These are phyloP conservation scores for Calephelis nemesis DNA, from an alignment of 1,140 invertebrate species.

Conservation along the genomic window DNA sequence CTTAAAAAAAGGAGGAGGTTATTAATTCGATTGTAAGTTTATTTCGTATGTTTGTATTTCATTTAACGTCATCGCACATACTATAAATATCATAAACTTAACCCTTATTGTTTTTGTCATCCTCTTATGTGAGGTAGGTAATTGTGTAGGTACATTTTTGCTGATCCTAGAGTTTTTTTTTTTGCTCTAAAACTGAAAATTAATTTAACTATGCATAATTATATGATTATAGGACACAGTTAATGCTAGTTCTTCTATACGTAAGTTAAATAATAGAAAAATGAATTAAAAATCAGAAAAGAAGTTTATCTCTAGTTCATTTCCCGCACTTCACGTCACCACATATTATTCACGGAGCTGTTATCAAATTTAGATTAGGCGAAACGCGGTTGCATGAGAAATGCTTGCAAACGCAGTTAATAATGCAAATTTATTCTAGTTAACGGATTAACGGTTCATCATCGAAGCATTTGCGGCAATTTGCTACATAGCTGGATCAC, in stretches of 20 bases:
- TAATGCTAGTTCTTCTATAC: not conserved
- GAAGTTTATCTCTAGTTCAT: not conserved
- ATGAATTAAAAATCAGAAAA: not conserved
- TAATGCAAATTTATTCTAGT: conserved; percentile 71
- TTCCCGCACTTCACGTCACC: conserved; percentile 9
- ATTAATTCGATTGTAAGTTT: too few species aligned
- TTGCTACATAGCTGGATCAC: conserved; percentile 34
- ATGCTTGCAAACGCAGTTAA: conserved; percentile 48
- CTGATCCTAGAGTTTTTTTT: too few species aligned
- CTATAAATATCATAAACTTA: too few species aligned
- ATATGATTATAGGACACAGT: not conserved
- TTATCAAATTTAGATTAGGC: conserved; percentile 54
- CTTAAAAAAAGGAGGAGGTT: too few species aligned
- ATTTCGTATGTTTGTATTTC: too few species aligned
- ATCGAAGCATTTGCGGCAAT: conserved; percentile 59
- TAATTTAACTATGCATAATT: too few species aligned
- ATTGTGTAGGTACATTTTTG: too few species aligned
- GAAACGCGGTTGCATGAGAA: conserved; percentile 40
- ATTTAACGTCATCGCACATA: too few species aligned
- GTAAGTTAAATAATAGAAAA: not conserved
- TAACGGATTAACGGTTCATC: conserved; percentile 61
- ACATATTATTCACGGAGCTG: conserved; percentile 25
- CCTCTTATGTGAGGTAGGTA: too few species aligned
- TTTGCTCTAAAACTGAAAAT: too few species aligned
- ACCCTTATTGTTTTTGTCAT: too few species aligned